These are phyloP conservation scores for Myotis lucifugus DNA, from an alignment of 2,113 vertebrate genomes.

Conservation along the genomic window DNA sequence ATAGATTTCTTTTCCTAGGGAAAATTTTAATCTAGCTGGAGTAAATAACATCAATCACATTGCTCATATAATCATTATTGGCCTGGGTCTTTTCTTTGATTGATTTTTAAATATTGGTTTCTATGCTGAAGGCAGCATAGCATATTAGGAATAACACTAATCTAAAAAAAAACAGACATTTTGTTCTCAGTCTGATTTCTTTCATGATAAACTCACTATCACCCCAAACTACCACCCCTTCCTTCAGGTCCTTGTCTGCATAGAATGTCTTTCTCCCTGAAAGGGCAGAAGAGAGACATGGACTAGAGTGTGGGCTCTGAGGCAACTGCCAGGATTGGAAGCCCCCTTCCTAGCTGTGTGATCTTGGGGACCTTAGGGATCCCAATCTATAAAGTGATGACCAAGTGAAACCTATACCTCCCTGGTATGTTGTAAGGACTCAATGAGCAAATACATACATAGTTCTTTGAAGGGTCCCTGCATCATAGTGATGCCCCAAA, in stretches of 20 bases:
- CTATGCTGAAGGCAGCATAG: constrained; percentile 24
- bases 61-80: constrained; percentile 62
- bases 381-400: not conserved
- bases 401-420: not conserved
- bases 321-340: no score
- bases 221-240: not conserved
- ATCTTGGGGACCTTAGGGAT: not conserved
- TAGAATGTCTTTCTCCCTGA: not conserved
- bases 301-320: no score
- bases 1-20: constrained; percentile 60
- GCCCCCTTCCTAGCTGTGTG: not conserved
- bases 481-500: not conserved
- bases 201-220: not conserved
- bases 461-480: not conserved
- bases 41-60: constrained; percentile 71
- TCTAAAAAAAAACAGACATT: not conserved
- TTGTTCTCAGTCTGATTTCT: not conserved
- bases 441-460: not conserved
- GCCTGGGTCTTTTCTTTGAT: constrained; percentile 29
- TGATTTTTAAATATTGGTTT: constrained; percentile 66
- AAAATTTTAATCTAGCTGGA: constrained; percentile 68
- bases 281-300: not conserved
- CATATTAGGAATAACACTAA: not conserved
- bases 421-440: not conserved
- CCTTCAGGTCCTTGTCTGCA: not conserved